Conservation (phyloP, 2,888 invertebrate species). For the Anthoptus insignis region DNA sequence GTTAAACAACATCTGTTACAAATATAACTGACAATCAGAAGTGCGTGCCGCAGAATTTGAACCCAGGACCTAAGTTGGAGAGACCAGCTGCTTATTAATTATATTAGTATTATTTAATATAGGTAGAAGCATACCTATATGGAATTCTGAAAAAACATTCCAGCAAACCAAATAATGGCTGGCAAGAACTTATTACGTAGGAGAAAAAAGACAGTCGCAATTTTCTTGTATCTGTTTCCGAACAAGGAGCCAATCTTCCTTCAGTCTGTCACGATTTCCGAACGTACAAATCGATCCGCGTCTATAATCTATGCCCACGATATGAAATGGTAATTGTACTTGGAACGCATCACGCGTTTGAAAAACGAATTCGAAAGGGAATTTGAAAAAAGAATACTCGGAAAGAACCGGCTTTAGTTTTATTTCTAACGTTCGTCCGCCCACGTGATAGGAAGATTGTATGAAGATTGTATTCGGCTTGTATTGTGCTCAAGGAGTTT, state of each 20-base stretch:
- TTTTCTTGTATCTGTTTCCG: background rate
- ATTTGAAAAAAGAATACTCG: constrained; percentile 1
- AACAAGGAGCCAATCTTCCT: background rate
- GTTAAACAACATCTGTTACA: too few species aligned
- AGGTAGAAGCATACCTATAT: too few species aligned
- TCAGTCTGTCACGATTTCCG: background rate
- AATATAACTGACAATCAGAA: too few species aligned
- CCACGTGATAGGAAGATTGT: background rate
- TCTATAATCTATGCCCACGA: constrained; percentile 7
- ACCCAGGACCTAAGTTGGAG: too few species aligned
- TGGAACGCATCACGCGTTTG: background rate
- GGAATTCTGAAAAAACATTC: too few species aligned
- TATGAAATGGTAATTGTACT: constrained; percentile 7
- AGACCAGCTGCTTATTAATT: too few species aligned
- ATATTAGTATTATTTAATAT: too few species aligned
- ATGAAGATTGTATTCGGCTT: too few species aligned
- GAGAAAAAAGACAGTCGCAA: background rate
- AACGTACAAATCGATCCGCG: background rate
- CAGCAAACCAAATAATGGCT: too few species aligned
- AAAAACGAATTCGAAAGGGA: background rate
- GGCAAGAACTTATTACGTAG: too few species aligned
- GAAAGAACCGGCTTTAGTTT: background rate
- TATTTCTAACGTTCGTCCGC: background rate
- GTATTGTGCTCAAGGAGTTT: too few species aligned
- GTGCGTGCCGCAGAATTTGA: too few species aligned